Evolutionary conservation across 2,888 invertebrate genomes (phyloP).

Genomic region (Caenorhabditis sp.): DNA sequence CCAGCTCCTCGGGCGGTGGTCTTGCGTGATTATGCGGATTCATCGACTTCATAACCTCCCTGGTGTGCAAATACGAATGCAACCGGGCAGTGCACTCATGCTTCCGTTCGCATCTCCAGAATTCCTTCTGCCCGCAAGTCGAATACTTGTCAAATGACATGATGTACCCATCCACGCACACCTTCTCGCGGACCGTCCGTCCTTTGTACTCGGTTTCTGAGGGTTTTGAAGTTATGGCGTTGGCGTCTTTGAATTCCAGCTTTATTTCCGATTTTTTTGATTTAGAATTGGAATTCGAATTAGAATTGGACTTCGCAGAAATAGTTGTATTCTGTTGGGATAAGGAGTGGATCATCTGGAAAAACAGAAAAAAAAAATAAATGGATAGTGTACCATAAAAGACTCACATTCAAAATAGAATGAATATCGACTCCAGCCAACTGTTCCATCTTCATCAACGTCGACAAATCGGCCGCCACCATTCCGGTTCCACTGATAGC

Average conservation of each 20-base stretch:
- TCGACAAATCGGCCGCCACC: neutral
- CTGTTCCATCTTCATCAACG: neutral
- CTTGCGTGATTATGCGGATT: conserved; percentile 52
- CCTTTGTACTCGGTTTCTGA: conserved; percentile 30
- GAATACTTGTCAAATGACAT: conserved; percentile 65
- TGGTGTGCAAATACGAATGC: conserved; percentile 64
- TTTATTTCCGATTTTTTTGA: neutral
- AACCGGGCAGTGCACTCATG: conserved; percentile 64
- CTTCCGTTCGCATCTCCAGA: conserved; percentile 67
- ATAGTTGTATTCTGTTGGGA: too few relatives aligned
- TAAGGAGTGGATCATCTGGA: too few relatives aligned
- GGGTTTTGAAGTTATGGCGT: neutral
- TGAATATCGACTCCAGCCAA: neutral
- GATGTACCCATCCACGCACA: conserved; percentile 62
- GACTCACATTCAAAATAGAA: neutral
- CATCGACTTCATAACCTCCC: conserved; percentile 39
- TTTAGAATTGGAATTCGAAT: too few relatives aligned
- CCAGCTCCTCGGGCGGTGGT: conserved; percentile 46
- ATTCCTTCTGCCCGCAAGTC: conserved; percentile 51
- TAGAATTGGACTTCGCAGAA: too few relatives aligned
- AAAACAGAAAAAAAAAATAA: too few relatives aligned
- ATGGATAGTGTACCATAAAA: too few relatives aligned
- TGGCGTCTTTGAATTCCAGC: neutral
- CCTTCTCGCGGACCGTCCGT: conserved; percentile 52
- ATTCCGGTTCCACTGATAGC: too few relatives aligned